Evolutionary conservation across 2,888 invertebrate species (phyloP).

Genomic region (Callimorpha dominula): DNA sequence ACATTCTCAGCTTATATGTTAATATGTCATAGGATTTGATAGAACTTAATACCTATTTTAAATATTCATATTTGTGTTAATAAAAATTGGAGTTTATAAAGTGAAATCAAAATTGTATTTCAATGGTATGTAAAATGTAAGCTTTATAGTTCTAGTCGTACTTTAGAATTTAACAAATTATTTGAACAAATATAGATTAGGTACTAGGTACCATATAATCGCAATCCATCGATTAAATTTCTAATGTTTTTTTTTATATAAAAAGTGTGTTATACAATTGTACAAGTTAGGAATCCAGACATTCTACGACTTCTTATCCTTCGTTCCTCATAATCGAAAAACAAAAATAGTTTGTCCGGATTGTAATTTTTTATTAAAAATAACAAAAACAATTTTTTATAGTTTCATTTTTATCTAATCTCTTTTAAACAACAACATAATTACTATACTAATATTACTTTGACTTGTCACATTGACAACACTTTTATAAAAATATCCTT

Average conservation of each 20-base stretch:
- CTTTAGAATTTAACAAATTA: slow-evolving; percentile 9
- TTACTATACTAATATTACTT: not conserved
- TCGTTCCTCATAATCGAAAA: slow-evolving; percentile 29
- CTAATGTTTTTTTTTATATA: slow-evolving; percentile 5
- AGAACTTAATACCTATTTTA: slow-evolving; percentile 19
- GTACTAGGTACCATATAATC: slow-evolving; percentile 8
- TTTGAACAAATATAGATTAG: slow-evolving; percentile 6
- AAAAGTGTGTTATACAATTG: slow-evolving; percentile 12
- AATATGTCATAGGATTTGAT: slow-evolving; percentile 20
- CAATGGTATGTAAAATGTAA: slow-evolving; percentile 5
- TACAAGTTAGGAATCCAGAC: slow-evolving; percentile 19
- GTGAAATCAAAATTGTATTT: not conserved
- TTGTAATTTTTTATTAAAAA: slow-evolving; percentile 51
- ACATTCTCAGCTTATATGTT: slow-evolving; percentile 36
- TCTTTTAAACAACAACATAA: not conserved
- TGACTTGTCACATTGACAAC: not conserved
- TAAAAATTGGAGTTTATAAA: slow-evolving; percentile 2
- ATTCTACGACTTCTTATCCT: slow-evolving; percentile 12
- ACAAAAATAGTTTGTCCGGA: slow-evolving; percentile 42
- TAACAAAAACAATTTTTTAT: slow-evolving; percentile 37
- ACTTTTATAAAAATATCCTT: not conserved
- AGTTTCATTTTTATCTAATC: slow-evolving; percentile 13
- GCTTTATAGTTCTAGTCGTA: slow-evolving; percentile 2
- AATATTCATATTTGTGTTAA: slow-evolving; percentile 13
- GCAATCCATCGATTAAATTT: not conserved